phyloP scores from a whole-genome alignment of 2,113 vertebrate genomes.

The Girardinichthys multiradiatus region DNA sequence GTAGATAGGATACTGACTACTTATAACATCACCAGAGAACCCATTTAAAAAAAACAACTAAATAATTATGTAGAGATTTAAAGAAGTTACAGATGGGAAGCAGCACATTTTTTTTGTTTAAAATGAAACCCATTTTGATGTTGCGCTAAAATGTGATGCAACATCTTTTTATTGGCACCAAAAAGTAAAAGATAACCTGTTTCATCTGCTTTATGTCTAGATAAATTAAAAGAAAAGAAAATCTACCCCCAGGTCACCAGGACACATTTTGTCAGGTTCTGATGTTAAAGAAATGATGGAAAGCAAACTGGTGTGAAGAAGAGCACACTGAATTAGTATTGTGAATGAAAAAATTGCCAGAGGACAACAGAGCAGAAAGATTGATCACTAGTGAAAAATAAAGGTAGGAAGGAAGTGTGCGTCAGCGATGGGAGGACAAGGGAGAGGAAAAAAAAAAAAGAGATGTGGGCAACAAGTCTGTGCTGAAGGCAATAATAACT shows the following conservation, averaged over 20 bases:
- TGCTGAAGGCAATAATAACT: conserved; percentile 43
- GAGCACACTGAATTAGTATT: conserved; percentile 15
- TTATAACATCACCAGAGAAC: no score
- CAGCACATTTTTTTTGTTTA: no score
- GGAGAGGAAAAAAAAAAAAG: conserved; percentile 2
- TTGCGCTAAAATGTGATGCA: not conserved
- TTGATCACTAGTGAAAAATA: conserved; percentile 30
- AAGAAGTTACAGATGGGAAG: no score
- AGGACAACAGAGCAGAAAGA: not conserved
- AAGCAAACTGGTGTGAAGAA: not conserved
- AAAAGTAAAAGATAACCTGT: no score
- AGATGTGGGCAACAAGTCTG: not conserved
- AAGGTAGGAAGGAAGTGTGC: not conserved
- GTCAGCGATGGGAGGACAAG: conserved; percentile 10
- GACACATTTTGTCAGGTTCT: not conserved
- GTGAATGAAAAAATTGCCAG: conserved; percentile 27
- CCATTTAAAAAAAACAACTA: no score
- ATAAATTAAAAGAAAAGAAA: no score
- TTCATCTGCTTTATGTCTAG: no score
- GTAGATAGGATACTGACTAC: no score
- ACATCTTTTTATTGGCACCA: not conserved
- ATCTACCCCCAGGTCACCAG: not conserved
- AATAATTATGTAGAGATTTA: no score
- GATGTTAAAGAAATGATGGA: not conserved
- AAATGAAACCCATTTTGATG: no score